Evolutionary conservation across 1,140 invertebrate genomes (phyloP).

Genomic region (Carposina sasakii): DNA sequence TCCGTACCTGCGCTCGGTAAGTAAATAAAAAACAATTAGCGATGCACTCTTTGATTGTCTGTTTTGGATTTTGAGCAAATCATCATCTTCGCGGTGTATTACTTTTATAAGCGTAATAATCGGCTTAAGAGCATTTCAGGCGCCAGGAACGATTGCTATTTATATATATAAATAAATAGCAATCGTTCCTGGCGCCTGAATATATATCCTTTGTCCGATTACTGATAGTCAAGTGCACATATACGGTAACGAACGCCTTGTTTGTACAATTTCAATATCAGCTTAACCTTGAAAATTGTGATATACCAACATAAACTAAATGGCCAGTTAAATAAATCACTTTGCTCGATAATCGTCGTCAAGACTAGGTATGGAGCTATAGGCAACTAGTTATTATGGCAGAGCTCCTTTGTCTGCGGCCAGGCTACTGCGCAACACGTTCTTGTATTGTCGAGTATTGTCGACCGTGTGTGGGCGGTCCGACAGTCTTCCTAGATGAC

Average conservation of each 20-base stretch:
- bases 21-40: slow-evolving; percentile 20
- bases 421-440: slow-evolving; percentile 43
- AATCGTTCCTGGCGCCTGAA: too few relatives aligned
- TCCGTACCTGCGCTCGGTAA: slow-evolving; percentile 17
- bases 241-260: too few relatives aligned
- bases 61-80: not conserved
- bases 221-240: too few relatives aligned
- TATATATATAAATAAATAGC: too few relatives aligned
- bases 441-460: slow-evolving; percentile 36
- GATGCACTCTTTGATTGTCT: slow-evolving; percentile 23
- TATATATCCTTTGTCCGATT: too few relatives aligned
- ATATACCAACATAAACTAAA: slow-evolving; percentile 1
- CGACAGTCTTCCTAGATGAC: slow-evolving; percentile 10
- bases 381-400: slow-evolving; percentile 25
- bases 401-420: slow-evolving; percentile 42
- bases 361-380: slow-evolving; percentile 4
- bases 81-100: slow-evolving; percentile 22
- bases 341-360: slow-evolving; percentile 23
- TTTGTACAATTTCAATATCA: not conserved
- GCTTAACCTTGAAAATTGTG: not conserved
- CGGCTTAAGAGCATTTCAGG: too few relatives aligned
- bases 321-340: slow-evolving; percentile 10
- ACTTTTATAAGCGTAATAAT: too few relatives aligned
- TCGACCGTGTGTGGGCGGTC: slow-evolving; percentile 37
- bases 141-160: too few relatives aligned